These are phyloP conservation scores for Nibea coibor DNA, from an alignment of 2,113 vertebrate species.

Conservation along the genomic window DNA sequence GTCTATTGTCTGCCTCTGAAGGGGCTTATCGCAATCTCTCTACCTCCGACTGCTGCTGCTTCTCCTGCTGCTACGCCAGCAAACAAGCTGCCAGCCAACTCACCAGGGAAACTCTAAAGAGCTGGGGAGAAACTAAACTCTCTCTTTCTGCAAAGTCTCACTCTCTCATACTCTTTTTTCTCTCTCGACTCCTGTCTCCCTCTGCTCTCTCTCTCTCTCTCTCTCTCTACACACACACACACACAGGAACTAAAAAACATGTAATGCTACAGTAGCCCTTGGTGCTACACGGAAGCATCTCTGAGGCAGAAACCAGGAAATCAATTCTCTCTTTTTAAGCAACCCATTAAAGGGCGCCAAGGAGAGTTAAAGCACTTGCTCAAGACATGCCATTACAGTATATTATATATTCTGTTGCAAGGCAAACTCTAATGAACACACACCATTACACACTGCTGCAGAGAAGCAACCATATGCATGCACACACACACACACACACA, in stretches of 20 bases:
- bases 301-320: conserved; percentile 68
- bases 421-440: conserved; percentile 47
- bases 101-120: conserved; percentile 71
- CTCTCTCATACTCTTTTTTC: conserved; percentile 31
- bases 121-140: conserved; percentile 68
- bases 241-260: conserved; percentile 24
- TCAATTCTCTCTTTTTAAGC: conserved; percentile 77
- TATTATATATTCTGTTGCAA: conserved; percentile 57
- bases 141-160: conserved; percentile 60
- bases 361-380: conserved; percentile 69
- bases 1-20: conserved; percentile 71
- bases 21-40: conserved; percentile 70
- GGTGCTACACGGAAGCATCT: conserved; percentile 59
- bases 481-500: neutral
- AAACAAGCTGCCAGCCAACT: conserved; percentile 74
- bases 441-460: conserved; percentile 23
- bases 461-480: neutral
- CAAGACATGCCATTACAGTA: conserved; percentile 67
- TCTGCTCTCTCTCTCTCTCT: neutral
- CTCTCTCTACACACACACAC: neutral
- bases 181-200: conserved; percentile 28
- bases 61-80: conserved; percentile 60
- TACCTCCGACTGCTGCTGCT: conserved; percentile 57
- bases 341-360: conserved; percentile 75
- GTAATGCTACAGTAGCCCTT: conserved; percentile 52